A percentile compares a stretch with the other conserved stretches of the same genome.
Conservation (phyloP, 2,888 invertebrate genomes). For the Ormyrus thymus region DNA sequence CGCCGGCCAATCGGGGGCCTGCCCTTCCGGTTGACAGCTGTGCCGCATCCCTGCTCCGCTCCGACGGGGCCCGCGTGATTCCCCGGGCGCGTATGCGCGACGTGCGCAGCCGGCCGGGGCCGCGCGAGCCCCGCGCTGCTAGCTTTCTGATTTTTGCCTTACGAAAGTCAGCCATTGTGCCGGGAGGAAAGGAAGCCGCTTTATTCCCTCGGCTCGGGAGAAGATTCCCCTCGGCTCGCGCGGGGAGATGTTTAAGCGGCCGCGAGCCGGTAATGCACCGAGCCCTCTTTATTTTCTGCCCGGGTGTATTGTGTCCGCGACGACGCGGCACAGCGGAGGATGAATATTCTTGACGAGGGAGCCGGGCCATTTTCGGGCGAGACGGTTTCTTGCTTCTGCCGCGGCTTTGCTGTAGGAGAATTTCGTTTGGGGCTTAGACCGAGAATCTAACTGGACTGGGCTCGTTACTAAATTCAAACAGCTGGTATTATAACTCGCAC, state of each 20-base stretch:
- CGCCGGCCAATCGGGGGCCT: slow-evolving; percentile 67
- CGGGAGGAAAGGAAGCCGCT: slow-evolving; percentile 37
- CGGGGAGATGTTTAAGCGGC: slow-evolving; percentile 33
- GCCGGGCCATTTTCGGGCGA: slow-evolving; percentile 14
- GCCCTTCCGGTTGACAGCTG: slow-evolving; percentile 69
- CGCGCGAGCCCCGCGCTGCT: slow-evolving; percentile 62
- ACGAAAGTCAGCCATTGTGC: slow-evolving; percentile 74
- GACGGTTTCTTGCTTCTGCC: slow-evolving; percentile 25
- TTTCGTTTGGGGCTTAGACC: too few relatives aligned
- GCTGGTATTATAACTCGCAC: too few relatives aligned
- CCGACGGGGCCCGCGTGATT: slow-evolving; percentile 55
- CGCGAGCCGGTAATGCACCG: slow-evolving; percentile 29
- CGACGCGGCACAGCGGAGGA: neutral
- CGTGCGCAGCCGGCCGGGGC: slow-evolving; percentile 34
- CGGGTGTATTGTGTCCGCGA: neutral
- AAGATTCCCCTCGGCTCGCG: slow-evolving; percentile 11
- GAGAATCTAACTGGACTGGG: too few relatives aligned
- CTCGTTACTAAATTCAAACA: too few relatives aligned
- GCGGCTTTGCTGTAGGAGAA: neutral
- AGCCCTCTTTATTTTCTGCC: neutral
- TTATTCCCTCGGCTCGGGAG: neutral
- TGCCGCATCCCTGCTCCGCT: slow-evolving; percentile 57
- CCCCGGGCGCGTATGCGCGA: slow-evolving; percentile 53
- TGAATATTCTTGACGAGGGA: neutral
- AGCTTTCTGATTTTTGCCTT: slow-evolving; percentile 75